Evolutionary conservation across 2,797 vertebrate genomes (phyloP).

Genomic region (Gallinago nigripennis): DNA sequence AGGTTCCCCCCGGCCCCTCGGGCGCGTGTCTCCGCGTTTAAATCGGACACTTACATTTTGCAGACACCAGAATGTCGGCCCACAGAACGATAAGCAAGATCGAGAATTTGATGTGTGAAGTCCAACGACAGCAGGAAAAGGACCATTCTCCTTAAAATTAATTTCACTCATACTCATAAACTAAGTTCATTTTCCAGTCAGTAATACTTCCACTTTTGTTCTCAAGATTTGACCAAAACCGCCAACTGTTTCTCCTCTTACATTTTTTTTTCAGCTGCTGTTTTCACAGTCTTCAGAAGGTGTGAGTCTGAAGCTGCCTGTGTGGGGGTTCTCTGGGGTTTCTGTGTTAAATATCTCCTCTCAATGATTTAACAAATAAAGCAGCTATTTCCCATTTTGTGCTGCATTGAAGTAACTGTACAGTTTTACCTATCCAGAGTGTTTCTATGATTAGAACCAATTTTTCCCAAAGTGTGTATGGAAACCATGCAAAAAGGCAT

Average conservation of each 20-base stretch:
- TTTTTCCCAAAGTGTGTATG: not conserved
- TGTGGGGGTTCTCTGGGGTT: not conserved
- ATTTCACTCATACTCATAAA: not conserved
- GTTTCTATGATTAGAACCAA: not conserved
- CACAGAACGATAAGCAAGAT: rapidly evolving
- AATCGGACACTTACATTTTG: rapidly evolving
- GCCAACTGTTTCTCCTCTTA: not conserved
- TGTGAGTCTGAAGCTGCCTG: not conserved
- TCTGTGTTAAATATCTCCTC: not conserved
- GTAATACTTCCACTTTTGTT: not conserved
- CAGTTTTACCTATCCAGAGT: not conserved
- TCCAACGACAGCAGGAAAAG: not conserved
- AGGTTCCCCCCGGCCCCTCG: not conserved
- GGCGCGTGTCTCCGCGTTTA: rapidly evolving
- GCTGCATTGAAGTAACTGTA: not conserved
- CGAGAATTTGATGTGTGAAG: not conserved
- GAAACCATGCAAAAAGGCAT: not conserved
- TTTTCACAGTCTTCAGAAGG: not conserved
- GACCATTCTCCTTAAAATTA: not conserved
- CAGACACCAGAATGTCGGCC: not conserved
- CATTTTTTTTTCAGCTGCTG: not conserved
- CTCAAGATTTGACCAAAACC: not conserved
- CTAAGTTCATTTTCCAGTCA: not conserved
- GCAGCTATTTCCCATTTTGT: not conserved
- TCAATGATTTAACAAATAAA: not conserved